Conservation (phyloP, 2,113 vertebrate species). For the Elgaria multicarinata region DNA sequence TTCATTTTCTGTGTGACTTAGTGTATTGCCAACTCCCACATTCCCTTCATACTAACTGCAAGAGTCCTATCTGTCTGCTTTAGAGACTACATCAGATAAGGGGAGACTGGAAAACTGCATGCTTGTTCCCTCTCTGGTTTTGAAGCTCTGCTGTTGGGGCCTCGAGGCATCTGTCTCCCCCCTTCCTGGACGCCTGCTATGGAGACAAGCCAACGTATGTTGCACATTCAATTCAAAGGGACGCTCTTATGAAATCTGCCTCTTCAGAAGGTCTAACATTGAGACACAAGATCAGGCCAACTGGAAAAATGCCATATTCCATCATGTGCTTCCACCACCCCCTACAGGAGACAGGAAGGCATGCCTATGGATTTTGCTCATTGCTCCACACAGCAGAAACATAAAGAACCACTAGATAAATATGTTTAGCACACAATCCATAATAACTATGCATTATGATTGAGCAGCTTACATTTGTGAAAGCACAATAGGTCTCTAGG, state of each 20-base stretch:
- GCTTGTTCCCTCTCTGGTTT: not conserved
- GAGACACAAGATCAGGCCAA: conserved; percentile 17
- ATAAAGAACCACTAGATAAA: not conserved
- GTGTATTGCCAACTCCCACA: conserved; percentile 55
- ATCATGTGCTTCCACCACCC: not conserved
- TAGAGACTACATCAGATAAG: conserved; percentile 69
- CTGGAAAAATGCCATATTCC: conserved; percentile 36
- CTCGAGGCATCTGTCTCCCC: conserved; percentile 38
- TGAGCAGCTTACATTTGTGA: not conserved
- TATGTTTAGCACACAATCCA: not conserved
- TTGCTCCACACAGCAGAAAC: not conserved
- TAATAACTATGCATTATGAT: not conserved
- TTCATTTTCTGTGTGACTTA: conserved; percentile 53
- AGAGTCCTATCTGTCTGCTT: conserved; percentile 53
- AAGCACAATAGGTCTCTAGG: not conserved
- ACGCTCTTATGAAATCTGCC: conserved; percentile 35
- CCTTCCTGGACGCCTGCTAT: conserved; percentile 37
- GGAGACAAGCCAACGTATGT: not conserved
- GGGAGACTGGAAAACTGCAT: conserved; percentile 35
- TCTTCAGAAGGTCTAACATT: conserved; percentile 5
- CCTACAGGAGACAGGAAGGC: not conserved
- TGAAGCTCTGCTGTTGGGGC: conserved; percentile 43
- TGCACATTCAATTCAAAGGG: not conserved
- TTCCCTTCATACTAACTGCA: conserved; percentile 53
- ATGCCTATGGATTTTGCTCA: not conserved